These are phyloP conservation scores for Agrochola lychnidis DNA, from an alignment of 2,888 invertebrate species.

Conservation along the genomic window DNA sequence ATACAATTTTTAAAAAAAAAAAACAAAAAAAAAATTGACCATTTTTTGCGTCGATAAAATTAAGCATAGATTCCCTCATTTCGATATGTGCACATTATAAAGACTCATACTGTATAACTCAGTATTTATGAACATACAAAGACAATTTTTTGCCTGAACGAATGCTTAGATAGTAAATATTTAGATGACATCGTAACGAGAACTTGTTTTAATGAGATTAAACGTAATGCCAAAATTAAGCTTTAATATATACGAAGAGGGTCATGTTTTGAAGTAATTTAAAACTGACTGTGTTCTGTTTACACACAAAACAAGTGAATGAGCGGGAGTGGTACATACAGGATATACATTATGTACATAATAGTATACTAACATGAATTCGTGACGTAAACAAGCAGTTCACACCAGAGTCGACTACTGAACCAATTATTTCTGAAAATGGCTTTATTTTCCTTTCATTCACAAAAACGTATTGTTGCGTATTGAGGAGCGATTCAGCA, in stretches of 20 bases:
- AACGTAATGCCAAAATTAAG: constrained; percentile 31
- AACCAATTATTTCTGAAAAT: constrained; percentile 46
- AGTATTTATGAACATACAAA: constrained; percentile 55
- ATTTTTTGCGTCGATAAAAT: too few species aligned
- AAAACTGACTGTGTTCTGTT: constrained; percentile 38
- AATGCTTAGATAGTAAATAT: constrained; percentile 39
- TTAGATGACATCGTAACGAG: constrained; percentile 17
- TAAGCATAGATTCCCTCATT: too few species aligned
- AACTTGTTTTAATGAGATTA: constrained; percentile 42
- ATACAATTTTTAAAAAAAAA: too few species aligned
- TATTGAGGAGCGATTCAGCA: constrained; percentile 21
- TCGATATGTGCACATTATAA: too few species aligned
- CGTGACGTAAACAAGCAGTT: constrained; percentile 27
- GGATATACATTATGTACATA: neutral
- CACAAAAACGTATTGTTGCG: constrained; percentile 29
- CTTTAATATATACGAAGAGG: constrained; percentile 34
- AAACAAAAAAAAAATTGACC: too few species aligned
- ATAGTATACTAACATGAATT: constrained; percentile 6
- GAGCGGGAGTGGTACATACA: neutral
- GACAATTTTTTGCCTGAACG: constrained; percentile 38
- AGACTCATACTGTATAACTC: too few species aligned
- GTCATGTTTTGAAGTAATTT: constrained; percentile 56
- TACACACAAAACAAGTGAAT: constrained; percentile 39
- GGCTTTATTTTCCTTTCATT: constrained; percentile 35
- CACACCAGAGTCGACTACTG: constrained; percentile 10